These are phyloP conservation scores for Dryadula phaetusa DNA, from an alignment of 2,888 invertebrate genomes.

Conservation along the genomic window DNA sequence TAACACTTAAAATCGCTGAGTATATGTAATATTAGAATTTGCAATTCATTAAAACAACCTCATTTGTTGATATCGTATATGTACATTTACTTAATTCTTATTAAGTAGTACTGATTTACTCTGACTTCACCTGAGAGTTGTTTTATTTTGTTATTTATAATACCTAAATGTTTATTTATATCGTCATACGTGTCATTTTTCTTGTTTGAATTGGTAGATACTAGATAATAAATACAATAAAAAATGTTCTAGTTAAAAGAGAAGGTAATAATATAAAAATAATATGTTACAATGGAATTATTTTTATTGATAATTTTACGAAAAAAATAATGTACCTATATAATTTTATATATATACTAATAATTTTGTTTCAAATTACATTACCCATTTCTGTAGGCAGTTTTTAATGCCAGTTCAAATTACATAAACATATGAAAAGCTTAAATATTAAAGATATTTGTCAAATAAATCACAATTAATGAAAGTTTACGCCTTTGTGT, in stretches of 20 bases:
- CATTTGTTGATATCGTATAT: conserved; percentile 8
- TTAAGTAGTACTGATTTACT: conserved; percentile 2
- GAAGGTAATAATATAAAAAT: too few species aligned
- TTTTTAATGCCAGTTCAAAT: background rate
- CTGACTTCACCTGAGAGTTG: background rate
- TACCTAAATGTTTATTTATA: background rate
- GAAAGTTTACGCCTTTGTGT: background rate
- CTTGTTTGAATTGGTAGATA: background rate
- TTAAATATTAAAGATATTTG: background rate
- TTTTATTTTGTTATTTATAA: background rate
- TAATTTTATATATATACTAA: too few species aligned
- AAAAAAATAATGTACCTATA: too few species aligned
- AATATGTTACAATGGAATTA: too few species aligned
- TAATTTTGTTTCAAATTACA: too few species aligned
- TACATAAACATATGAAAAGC: background rate
- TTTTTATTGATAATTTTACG: too few species aligned
- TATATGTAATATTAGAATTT: conserved; percentile 24
- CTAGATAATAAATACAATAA: too few species aligned
- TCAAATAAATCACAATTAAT: conserved; percentile 4
- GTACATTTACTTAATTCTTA: conserved; percentile 14
- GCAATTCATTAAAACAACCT: conserved; percentile 17
- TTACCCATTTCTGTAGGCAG: background rate
- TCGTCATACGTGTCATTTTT: background rate
- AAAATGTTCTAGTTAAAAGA: too few species aligned
- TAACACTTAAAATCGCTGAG: conserved; percentile 17